phyloP scores from a whole-genome alignment of 2,113 vertebrate species.

The Stomatorhinus ivindoensis region DNA sequence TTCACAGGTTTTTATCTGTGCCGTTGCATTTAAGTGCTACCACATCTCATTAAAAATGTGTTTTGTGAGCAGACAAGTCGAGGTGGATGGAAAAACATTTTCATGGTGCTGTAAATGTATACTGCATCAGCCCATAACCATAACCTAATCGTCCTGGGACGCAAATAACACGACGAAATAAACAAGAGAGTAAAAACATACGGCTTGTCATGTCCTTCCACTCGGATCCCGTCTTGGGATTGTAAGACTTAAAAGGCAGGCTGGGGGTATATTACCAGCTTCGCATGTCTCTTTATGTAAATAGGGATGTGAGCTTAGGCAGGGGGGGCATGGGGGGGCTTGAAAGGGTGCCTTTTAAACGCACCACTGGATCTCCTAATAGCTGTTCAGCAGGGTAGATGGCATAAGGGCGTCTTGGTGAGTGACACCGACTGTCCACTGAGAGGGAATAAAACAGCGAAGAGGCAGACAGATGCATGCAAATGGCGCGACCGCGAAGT shows the following conservation, averaged over 20 bases:
- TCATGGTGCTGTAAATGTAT: neutral
- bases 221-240: neutral
- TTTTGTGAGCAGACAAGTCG: neutral
- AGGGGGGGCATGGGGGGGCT: neutral
- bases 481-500: neutral
- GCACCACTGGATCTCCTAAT: conserved; percentile 10
- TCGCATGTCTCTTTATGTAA: conserved; percentile 1
- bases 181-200: neutral
- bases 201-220: neutral
- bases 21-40: neutral
- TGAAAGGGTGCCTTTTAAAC: conserved; percentile 9
- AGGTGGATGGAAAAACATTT: neutral
- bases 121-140: neutral
- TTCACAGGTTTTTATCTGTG: neutral
- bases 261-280: neutral
- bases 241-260: neutral
- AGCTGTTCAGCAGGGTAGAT: neutral
- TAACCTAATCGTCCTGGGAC: neutral
- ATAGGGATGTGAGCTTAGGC: neutral
- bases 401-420: neutral
- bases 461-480: conserved; percentile 1
- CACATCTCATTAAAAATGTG: neutral
- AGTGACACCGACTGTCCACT: conserved; percentile 9
- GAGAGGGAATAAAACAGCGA: neutral
- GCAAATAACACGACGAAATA: neutral